Percentiles rank a stretch among this genome's conserved stretches.
Conservation (phyloP, 1,140 invertebrate species). For the Drosophila hydei region DNA sequence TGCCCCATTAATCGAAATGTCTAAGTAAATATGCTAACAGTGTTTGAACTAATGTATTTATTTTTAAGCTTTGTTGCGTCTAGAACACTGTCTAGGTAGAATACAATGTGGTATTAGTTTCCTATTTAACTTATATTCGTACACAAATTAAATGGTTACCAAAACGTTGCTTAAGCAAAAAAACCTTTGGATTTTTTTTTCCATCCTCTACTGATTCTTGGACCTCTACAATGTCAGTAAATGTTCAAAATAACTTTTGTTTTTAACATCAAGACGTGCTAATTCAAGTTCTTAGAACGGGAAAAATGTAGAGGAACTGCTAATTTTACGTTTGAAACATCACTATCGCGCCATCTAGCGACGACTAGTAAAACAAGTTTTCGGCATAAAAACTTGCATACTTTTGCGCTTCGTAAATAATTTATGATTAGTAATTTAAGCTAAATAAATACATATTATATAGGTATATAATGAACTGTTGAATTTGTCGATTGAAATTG, state of each 20-base stretch:
- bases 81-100: not conserved
- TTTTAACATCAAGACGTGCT: not conserved
- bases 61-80: constrained; percentile 22
- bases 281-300: not conserved
- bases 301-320: not conserved
- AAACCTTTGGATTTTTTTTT: not conserved
- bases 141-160: constrained; percentile 12
- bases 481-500: too few relatives aligned
- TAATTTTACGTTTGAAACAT: not conserved
- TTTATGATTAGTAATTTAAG: not conserved
- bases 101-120: not conserved
- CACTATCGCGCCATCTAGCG: not conserved
- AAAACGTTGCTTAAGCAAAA: not conserved
- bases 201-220: not conserved
- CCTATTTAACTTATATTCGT: constrained; percentile 16
- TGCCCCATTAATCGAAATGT: constrained; percentile 56
- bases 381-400: not conserved
- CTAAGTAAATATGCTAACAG: constrained; percentile 46
- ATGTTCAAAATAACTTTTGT: not conserved
- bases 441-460: too few relatives aligned
- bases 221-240: not conserved
- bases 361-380: not conserved
- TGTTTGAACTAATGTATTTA: constrained; percentile 32
- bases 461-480: too few relatives aligned
- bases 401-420: not conserved